Evolutionary conservation across 2,797 vertebrate genomes (phyloP), one percentile per base, ranked within the genome.

Genomic region (Sebastes elongatus): DNA sequence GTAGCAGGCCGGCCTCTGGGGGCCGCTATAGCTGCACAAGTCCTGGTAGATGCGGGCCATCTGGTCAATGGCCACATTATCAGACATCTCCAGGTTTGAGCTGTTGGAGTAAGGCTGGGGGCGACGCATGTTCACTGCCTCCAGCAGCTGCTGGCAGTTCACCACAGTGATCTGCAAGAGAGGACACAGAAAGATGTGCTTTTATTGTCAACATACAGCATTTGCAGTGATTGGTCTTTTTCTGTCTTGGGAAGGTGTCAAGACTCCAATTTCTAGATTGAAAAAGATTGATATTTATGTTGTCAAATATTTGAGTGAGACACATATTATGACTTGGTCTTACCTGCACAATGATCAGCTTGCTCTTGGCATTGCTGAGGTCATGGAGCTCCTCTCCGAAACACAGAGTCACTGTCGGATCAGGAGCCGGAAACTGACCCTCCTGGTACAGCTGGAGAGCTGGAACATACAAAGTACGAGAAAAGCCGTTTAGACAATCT

Each of bases 301-400:
- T 25, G 7, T 35, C 22, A 52, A 16, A 9, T 25, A 25, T 68
- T 68, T 18, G 6, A 63, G 30, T 60, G 38, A 57, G 1, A 74
- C 4, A 25, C 28, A 2, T 18, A 32, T 73, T 74, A 22, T 56
- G 27, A 42, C 6, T 67, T 22, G 7, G 14, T 75, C 73, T 20
- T 88, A 99, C 99, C 98, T 99, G 97, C 59, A 99, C 98, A 0
- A 99, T 97, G 75, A 99, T 98, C 87, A 99, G 95, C 74, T 99
- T 99, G 85, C 78, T 96, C 84, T 97, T 97, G 81, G 97, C 91
- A 0, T 94, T 96, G 25, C 87, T 94, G 0, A 94, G 81, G 1
- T 99, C 97, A 0, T 95, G 96, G 72, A 99, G 98, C 84, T 99
- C 99, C 72, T 99, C 99, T 70, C 98, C 99, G 0, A 99, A 99